Base-by-base conservation (phyloP, 1,140 invertebrate species). In the Tetramorium simillimum region DNA sequence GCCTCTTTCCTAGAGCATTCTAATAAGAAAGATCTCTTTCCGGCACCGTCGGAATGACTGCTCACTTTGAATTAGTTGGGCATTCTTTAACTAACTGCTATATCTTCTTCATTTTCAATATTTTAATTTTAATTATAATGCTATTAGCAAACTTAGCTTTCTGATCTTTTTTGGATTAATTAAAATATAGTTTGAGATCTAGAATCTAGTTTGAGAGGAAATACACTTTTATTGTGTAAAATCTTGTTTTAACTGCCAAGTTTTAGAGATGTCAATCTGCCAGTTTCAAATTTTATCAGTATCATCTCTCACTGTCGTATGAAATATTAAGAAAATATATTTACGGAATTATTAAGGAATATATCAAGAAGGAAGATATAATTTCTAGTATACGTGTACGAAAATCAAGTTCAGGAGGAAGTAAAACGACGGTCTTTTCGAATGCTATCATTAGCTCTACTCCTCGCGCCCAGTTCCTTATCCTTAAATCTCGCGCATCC, bases 401-500 rank as follows among this genome's bases (percentile, higher is more conserved):
- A 60, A 60, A 60, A 49, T 69, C 63, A 40, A 69, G 16, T 53
- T 69, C n/a, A 21, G 6, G n/a, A 10, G 2, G 10, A 16, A 53
- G 12, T 5, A 33, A 46, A 62, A 60, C n/a, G 43, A 51, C 14
- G 16, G n/a, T 10, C 51, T 77, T 46, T 51, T 65, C 12, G 12
- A 37, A 75, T 28, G 28, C 37, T 58, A 18, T 5, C 37, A 33
- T 37, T 51, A 37, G 24, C 28, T 51, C 18, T 49, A 14, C 3
- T 16, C 4, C 60, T 82, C 21, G 28, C 28, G 28, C 3, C 2
- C 21, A 16, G 40, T 60, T 73, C 9, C 69, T 62, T 62, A 84
- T 84, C 56, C 69, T 49, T 49, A n/a, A 60, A 73, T 75, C 53
- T 84, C 56, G 53, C n/a, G 40, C 58, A 43, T 60, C 51, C 51